A percentile compares a stretch with the other conserved stretches of the same genome.
These are phyloP conservation scores for Drosophila trapezifrons DNA, from an alignment of 1,140 invertebrate species.

Conservation along the genomic window DNA sequence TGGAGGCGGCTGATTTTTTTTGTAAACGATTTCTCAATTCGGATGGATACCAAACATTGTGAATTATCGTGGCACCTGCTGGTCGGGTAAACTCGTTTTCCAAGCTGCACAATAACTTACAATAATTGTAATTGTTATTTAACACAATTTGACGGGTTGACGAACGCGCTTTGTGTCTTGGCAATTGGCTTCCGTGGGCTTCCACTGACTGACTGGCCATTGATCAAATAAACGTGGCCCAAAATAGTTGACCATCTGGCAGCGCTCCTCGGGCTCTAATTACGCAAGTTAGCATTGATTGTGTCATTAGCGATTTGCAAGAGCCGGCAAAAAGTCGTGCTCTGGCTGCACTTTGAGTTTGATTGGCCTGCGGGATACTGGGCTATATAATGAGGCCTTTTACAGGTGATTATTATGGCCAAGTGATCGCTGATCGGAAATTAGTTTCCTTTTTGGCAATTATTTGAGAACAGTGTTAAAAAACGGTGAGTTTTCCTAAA, in stretches of 20 bases:
- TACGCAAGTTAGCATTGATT: conserved; percentile 52
- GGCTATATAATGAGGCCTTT: conserved; percentile 19
- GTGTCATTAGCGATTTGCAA: conserved; percentile 48
- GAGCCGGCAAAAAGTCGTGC: conserved; percentile 43
- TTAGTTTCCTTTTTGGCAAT: neutral
- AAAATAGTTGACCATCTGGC: conserved; percentile 35
- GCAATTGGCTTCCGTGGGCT: conserved; percentile 42
- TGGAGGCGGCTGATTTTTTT: neutral
- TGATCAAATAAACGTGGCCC: conserved; percentile 44
- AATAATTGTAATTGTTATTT: conserved; percentile 56
- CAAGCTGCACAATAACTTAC: conserved; percentile 35
- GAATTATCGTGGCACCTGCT: conserved; percentile 28
- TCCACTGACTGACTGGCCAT: conserved; percentile 22
- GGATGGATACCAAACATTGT: conserved; percentile 1
- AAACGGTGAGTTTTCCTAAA: neutral
- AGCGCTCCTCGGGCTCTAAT: conserved; percentile 29
- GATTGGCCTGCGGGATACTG: conserved; percentile 24
- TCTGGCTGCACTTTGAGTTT: conserved; percentile 12
- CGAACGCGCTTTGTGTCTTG: conserved; percentile 33
- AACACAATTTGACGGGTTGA: conserved; percentile 54
- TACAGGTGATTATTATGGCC: conserved; percentile 20
- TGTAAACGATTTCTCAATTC: conserved; percentile 18
- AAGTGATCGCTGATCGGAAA: neutral
- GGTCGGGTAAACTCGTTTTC: conserved; percentile 34
- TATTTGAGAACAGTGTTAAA: neutral